Evolutionary conservation across 2,113 vertebrate genomes (phyloP).

Genomic region (Cebus imitator): DNA sequence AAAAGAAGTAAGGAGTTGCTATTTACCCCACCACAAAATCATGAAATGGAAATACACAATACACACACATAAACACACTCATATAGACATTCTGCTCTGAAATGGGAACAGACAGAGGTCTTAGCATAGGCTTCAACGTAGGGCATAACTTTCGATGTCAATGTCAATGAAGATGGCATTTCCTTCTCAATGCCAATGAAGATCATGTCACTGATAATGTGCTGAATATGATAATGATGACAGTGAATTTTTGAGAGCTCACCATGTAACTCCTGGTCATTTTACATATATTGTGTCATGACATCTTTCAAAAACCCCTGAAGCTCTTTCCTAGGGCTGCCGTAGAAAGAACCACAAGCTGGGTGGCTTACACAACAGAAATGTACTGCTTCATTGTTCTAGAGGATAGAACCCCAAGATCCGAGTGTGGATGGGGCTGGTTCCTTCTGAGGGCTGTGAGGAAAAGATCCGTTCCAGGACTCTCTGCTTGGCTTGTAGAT

Average conservation of each 20-base stretch:
- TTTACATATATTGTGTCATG: accelerated
- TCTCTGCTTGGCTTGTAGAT: not conserved
- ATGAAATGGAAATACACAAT: not conserved
- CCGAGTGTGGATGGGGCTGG: accelerated
- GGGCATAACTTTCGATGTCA: too few relatives aligned
- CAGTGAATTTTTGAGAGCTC: accelerated
- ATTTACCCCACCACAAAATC: not conserved
- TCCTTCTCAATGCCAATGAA: accelerated
- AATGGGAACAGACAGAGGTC: accelerated
- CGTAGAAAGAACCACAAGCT: not conserved
- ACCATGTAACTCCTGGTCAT: accelerated
- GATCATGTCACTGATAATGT: accelerated
- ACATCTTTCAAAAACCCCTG: not conserved
- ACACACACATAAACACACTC: not conserved
- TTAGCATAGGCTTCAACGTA: accelerated
- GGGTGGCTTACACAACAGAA: accelerated
- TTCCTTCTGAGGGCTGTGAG: not conserved
- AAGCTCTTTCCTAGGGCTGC: too few relatives aligned
- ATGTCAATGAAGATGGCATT: accelerated
- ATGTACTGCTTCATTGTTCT: accelerated
- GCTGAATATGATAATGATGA: accelerated
- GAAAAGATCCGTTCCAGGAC: not conserved
- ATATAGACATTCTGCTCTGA: not conserved
- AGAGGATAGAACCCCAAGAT: not conserved
- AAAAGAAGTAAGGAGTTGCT: not conserved